phyloP scores from a whole-genome alignment of 1,140 invertebrate species.

The Akabosia matsudoensis region DNA sequence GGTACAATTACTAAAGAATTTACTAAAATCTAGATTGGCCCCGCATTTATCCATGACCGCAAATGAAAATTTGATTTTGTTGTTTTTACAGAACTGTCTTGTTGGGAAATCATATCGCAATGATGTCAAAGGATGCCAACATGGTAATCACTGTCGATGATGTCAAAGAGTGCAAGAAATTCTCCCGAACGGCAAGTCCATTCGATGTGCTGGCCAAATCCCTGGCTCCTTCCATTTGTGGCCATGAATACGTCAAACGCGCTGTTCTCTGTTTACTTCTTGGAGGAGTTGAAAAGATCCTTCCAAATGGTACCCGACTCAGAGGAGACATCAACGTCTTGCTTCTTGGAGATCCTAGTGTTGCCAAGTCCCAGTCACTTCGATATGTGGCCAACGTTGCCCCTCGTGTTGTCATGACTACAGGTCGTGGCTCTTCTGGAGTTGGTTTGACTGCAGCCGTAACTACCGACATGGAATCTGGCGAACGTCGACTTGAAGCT shows the following conservation, averaged over 20 bases:
- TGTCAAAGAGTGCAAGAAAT: constrained; percentile 82
- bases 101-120: constrained; percentile 87
- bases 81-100: constrained; percentile 73
- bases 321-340: constrained; percentile 97
- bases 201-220: constrained; percentile 89
- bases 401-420: constrained; percentile 92
- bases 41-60: too few relatives aligned
- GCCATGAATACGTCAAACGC: constrained; percentile 94
- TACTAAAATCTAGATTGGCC: too few relatives aligned
- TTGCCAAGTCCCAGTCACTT: constrained; percentile 96
- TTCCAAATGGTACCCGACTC: constrained; percentile 92
- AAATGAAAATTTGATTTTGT: constrained; percentile 40
- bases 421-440: constrained; percentile 90
- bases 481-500: constrained; percentile 62
- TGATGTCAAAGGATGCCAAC: constrained; percentile 84
- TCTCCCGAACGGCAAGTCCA: constrained; percentile 67
- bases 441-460: constrained; percentile 99
- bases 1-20: constrained; percentile 58
- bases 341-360: constrained; percentile 97
- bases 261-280: constrained; percentile 92
- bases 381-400: constrained; percentile 92
- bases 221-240: constrained; percentile 96
- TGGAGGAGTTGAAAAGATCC: constrained; percentile 91
- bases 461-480: constrained; percentile 90
- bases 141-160: constrained; percentile 82